These are phyloP conservation scores for Aspidiotus rigidus DNA, from an alignment of 2,888 invertebrate genomes.

Conservation along the genomic window DNA sequence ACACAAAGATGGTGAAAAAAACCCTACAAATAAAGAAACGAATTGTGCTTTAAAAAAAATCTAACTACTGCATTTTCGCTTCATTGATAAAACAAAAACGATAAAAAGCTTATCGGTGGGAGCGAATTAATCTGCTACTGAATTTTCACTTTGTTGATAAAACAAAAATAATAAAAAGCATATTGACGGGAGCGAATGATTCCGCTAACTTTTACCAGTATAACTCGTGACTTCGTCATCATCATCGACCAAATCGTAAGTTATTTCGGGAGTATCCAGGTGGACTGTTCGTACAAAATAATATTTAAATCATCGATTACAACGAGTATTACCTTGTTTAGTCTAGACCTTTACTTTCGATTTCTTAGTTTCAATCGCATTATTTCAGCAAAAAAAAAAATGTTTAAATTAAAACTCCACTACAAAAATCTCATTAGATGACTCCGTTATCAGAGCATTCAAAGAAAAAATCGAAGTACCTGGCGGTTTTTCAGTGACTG, in stretches of 20 bases:
- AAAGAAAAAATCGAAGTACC: conserved; percentile 49
- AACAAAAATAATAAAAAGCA: too few species aligned
- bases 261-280: neutral
- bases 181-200: neutral
- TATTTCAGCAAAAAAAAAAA: conserved; percentile 1
- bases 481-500: conserved; percentile 78
- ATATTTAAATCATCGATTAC: neutral
- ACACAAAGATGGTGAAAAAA: neutral
- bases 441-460: neutral
- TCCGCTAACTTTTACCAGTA: conserved; percentile 2
- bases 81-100: too few species aligned
- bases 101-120: too few species aligned
- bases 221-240: conserved; percentile 2
- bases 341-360: neutral
- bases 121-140: too few species aligned
- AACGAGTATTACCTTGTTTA: neutral
- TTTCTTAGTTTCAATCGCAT: neutral
- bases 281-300: neutral
- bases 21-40: conserved; percentile 36
- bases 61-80: too few species aligned
- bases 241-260: neutral
- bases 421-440: neutral
- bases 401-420: neutral
- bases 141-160: too few species aligned
- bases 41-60: conserved; percentile 31